Percentiles rank a stretch among this genome's conserved stretches.
phyloP scores from a whole-genome alignment of 2,113 vertebrate species.

The Pygoscelis antarcticus region DNA sequence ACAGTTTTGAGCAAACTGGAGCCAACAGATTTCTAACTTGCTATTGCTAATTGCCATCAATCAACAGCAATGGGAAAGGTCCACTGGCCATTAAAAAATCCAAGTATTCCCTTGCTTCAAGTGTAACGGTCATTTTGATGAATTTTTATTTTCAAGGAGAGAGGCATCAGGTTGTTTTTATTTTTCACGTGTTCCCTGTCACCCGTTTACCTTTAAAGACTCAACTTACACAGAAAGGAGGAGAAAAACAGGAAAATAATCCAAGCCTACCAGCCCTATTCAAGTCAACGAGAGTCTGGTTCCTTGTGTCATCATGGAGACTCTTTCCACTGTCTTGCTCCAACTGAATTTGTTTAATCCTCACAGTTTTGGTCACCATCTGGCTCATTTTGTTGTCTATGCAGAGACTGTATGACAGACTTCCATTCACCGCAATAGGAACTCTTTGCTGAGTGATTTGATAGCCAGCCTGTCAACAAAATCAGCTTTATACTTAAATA shows the following conservation, averaged over 20 bases:
- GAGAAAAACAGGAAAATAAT: background rate
- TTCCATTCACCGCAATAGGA: conserved; percentile 88
- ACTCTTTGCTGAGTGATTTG: conserved; percentile 96
- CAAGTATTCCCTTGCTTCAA: background rate
- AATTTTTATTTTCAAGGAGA: background rate
- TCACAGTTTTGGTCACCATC: conserved; percentile 80
- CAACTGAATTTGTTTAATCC: conserved; percentile 94
- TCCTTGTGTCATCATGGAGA: conserved; percentile 85
- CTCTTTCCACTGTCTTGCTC: conserved; percentile 99
- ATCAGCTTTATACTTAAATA: background rate
- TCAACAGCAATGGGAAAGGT: background rate
- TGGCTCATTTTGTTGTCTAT: conserved; percentile 74
- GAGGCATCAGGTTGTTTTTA: background rate
- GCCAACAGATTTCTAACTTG: background rate
- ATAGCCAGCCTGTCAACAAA: conserved; percentile 88
- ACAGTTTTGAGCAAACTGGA: background rate
- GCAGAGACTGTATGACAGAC: conserved; percentile 79
- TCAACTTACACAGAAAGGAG: background rate
- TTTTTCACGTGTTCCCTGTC: background rate
- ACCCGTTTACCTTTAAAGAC: background rate
- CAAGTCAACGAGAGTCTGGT: conserved; percentile 91
- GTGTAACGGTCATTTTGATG: background rate
- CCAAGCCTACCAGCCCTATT: conserved; percentile 89
- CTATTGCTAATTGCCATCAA: background rate
- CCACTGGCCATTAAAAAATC: background rate